Conservation (phyloP, 2,797 vertebrate species). For the Ptychobarbus kaznakovi region DNA sequence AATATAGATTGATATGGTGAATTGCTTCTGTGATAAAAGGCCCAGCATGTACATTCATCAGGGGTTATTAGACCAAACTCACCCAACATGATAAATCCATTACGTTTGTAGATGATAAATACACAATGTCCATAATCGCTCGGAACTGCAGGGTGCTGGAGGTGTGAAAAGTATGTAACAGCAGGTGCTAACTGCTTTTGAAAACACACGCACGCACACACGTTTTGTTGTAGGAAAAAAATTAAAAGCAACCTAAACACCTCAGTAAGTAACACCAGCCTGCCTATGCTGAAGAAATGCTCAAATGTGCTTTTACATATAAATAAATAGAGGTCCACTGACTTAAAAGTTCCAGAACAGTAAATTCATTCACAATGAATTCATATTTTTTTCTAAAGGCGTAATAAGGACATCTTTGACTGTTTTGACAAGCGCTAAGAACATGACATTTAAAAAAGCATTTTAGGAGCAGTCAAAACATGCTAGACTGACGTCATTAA, state of each 20-base stretch:
- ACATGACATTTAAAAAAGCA: background rate
- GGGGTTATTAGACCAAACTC: background rate
- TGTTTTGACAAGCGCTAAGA: background rate
- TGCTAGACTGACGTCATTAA: background rate
- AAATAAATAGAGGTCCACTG: background rate
- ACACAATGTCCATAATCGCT: conserved; percentile 9
- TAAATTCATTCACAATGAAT: background rate
- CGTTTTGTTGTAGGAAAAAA: background rate
- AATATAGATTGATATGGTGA: background rate
- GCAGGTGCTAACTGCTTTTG: conserved; percentile 20
- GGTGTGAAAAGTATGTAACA: conserved; percentile 40
- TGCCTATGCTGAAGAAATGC: background rate
- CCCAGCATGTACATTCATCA: background rate
- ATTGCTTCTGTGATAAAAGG: conserved; percentile 7
- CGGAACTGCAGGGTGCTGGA: background rate
- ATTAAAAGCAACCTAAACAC: background rate
- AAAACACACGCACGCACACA: background rate
- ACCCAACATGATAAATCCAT: conserved; percentile 24
- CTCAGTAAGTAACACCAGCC: background rate
- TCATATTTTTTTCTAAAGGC: background rate
- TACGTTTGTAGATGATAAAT: conserved; percentile 25
- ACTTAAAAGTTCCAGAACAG: background rate
- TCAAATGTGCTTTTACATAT: background rate
- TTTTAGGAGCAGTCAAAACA: background rate
- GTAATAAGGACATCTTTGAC: background rate